Base-by-base conservation (phyloP, 2,888 invertebrate species). In the Idaea dimidiata region DNA sequence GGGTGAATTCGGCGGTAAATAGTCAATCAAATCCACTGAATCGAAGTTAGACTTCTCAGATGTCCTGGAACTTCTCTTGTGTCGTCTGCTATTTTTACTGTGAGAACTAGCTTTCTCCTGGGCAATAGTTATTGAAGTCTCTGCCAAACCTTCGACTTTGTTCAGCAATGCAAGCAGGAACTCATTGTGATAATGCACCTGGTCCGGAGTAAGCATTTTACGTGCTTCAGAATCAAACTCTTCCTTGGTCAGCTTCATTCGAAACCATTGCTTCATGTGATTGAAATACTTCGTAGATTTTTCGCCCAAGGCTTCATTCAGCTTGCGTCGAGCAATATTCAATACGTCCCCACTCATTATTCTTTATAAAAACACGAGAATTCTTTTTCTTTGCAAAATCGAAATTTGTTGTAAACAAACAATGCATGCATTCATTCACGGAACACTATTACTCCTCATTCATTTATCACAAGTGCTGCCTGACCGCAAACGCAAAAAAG, bases 211-310 rank as follows among this genome's bases (percentile, higher is more conserved):
- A 67, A 98, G 87, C 16, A 97, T 87, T 80, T 95, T 95, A 54
- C 97, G 93, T 6, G 96, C 96, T 87, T 96, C 96, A 16, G 88
- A 83, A 76, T 98, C 97, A 81, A 98, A 97, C 75, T 97, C 96
- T 80, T 97, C 96, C 81, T 97, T 97, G 0, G 96, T 95, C 66
- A 96, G 94, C 86, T 96, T 94, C 81, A 94, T 93, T 61, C 94
- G 93, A 75, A 97, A 96, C 96, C 96, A 97, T 60, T 95, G 93
- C 72, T 95, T 96, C 93, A 97, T 94, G 71, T 95, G 94, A 59
- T 93, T 93, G 72, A 96, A 95, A 82, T 97, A 97, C 82, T 94
- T 93, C 64, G 94, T 94, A 2, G 94, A 91, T 82, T 95, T 95
- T 59, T 96, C 96, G 8, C 95, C 95, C 7, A 97, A 85, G 0